Base-by-base conservation (phyloP, 2,888 invertebrate genomes). In the Branchellion lobata region DNA sequence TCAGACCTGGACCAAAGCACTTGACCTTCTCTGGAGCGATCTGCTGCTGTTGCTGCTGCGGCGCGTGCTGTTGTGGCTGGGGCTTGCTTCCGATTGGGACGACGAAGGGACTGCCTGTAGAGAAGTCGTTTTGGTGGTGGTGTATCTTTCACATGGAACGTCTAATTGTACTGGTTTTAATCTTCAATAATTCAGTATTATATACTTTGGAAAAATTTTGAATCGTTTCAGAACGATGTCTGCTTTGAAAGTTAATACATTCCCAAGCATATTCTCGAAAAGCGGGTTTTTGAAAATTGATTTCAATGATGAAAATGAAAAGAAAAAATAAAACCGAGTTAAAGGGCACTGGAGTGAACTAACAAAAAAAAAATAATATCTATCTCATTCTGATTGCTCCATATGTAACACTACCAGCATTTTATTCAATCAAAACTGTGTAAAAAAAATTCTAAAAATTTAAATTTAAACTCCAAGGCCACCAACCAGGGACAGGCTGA, bases 1-100 rank as follows among this genome's bases (percentile, higher is more conserved):
- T 92, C 74, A 94, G 88, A 33, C 93, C 94, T 1, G 93, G 92
- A 0, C 94, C 94, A 84, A 91, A 92, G n/a, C 92, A 93, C 83
- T 89, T 90, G 0, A 93, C 93, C 82, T 86, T 86, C 81, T 89
- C 90, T 8, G 78, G 78, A 40, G n/a, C 69, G 27, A 78, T 24
- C 27, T 53, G 74, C 27, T 31, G 69, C 69, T 69, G 69, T 3
- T 3, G 69, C 33, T 31, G 29, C 29, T 69, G 69, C n/a, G 65
- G 65, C 29, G 8, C 11, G 11, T 65, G 65, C 11, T 8, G n/a
- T n/a, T 14, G 65, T n/a, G 8, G 65, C 29, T 69, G 69, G 94
- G 92, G 90, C 85, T 93, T 92, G 84, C 91, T 90, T 83, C 91
- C 91, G 24, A 89, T 85, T 18, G 83, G 83, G 11, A 89, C 89